Evolutionary conservation across 2,797 vertebrate species (phyloP).

Genomic region (Nannoperca obscura): DNA sequence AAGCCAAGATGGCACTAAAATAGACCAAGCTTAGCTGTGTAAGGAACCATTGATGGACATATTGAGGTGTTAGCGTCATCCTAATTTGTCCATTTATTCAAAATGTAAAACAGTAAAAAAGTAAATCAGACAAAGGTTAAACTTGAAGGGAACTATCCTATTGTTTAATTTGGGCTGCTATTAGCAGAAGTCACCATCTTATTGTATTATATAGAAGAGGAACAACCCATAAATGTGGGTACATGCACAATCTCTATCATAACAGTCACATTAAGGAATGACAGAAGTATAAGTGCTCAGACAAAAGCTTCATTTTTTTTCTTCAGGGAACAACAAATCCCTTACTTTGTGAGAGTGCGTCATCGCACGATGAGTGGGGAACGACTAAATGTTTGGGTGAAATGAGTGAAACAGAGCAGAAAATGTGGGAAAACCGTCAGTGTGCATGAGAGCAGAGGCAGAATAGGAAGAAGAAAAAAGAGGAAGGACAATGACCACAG

Average conservation of each 20-base stretch:
- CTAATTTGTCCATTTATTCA: not conserved
- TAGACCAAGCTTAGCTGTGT: conserved; percentile 22
- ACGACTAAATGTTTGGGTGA: conserved; percentile 57
- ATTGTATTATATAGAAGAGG: not conserved
- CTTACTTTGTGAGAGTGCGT: conserved; percentile 41
- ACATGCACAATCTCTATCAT: not conserved
- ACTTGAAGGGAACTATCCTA: not conserved
- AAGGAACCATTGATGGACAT: not conserved
- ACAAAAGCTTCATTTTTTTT: conserved; percentile 51
- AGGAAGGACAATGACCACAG: not conserved
- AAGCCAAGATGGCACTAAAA: conserved; percentile 16
- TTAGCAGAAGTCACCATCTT: conserved; percentile 5
- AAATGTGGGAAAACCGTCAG: conserved; percentile 44
- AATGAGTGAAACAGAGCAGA: conserved; percentile 49
- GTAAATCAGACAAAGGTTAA: conserved; percentile 10
- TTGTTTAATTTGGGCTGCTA: conserved; percentile 21
- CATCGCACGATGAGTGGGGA: conserved; percentile 47
- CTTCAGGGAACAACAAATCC: conserved; percentile 66
- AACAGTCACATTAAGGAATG: conserved; percentile 20
- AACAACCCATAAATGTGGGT: not conserved
- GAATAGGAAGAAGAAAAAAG: not conserved
- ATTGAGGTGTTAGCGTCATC: not conserved
- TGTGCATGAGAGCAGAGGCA: not conserved
- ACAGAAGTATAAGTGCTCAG: conserved; percentile 17
- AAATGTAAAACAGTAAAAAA: not conserved